Evolutionary conservation across 2,797 vertebrate genomes (phyloP).

Genomic region (Scyliorhinus canicula): DNA sequence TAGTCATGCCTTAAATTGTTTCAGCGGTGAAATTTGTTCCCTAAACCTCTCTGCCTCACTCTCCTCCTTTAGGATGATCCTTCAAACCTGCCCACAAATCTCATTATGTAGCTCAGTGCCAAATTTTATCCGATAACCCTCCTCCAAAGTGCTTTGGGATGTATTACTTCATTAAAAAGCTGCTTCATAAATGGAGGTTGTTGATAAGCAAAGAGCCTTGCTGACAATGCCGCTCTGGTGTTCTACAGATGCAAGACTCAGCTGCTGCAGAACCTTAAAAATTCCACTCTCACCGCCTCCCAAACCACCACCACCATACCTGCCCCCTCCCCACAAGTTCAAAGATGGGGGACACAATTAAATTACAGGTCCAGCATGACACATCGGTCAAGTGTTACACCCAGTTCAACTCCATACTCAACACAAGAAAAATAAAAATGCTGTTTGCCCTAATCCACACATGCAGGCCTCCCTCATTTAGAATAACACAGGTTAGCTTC

Average conservation of each 20-base stretch:
- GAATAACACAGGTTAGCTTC: neutral
- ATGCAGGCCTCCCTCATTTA: neutral
- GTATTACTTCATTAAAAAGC: no score
- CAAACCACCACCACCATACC: neutral
- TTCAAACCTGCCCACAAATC: neutral
- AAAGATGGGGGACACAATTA: neutral
- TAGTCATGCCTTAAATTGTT: neutral
- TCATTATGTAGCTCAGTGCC: neutral
- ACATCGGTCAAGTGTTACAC: neutral
- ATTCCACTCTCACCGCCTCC: no score
- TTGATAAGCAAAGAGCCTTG: neutral
- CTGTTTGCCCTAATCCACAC: neutral
- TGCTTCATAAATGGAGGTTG: neutral
- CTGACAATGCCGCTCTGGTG: neutral
- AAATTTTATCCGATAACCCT: neutral
- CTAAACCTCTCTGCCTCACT: neutral
- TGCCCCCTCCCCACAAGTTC: neutral
- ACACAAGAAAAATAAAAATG: neutral
- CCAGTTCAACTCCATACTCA: neutral
- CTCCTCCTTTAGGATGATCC: neutral
- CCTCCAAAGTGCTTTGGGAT: no score
- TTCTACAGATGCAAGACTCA: neutral
- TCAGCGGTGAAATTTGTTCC: neutral
- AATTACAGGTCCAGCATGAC: neutral
- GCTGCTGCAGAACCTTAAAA: neutral